Evolutionary conservation across 2,113 vertebrate species (phyloP).

Genomic region (Actenoides hombroni): DNA sequence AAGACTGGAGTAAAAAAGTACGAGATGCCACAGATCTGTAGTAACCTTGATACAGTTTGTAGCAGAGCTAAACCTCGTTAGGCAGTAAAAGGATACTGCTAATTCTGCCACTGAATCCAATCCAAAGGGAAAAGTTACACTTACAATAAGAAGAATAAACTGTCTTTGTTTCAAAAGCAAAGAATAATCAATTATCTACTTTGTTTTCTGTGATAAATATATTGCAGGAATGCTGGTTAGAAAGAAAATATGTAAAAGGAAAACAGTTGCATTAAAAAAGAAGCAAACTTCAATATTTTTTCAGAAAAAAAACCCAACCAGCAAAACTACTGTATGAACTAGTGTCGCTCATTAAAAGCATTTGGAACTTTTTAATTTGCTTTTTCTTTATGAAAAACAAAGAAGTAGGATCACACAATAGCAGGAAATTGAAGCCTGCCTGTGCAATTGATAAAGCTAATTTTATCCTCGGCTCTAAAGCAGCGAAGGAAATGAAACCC

Average conservation of each 20-base stretch:
- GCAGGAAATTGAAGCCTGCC: constrained; percentile 3
- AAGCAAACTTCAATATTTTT: background rate
- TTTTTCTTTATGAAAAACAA: background rate
- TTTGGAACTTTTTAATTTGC: background rate
- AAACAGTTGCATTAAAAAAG: background rate
- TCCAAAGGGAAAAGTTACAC: background rate
- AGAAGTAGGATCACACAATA: background rate
- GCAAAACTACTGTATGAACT: background rate
- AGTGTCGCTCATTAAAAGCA: background rate
- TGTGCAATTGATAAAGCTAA: background rate
- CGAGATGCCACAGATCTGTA: background rate
- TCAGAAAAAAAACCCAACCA: rapidly evolving
- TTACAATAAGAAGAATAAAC: background rate
- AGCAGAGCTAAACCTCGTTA: background rate
- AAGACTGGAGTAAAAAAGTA: background rate
- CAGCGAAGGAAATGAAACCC: background rate
- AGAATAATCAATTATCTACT: background rate
- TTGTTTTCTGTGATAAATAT: background rate
- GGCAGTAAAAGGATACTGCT: background rate
- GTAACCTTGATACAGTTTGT: background rate
- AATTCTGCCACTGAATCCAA: background rate
- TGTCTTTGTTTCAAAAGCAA: background rate
- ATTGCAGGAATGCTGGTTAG: background rate
- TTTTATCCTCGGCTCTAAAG: background rate
- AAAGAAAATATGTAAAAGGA: background rate